These are phyloP conservation scores for Ophioninae sp. DNA, from an alignment of 2,888 invertebrate species.

Conservation along the genomic window DNA sequence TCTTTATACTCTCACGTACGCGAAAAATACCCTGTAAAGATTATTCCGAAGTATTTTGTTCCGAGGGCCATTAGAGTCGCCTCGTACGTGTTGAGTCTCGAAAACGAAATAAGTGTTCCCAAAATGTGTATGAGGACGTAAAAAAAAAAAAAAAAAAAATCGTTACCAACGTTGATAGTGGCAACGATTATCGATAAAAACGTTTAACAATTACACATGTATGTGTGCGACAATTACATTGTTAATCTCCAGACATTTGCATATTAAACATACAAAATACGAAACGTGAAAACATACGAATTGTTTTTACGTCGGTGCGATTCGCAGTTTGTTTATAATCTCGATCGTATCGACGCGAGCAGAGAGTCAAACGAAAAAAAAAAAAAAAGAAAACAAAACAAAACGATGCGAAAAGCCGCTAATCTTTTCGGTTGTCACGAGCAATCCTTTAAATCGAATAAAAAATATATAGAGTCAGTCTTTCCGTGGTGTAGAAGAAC, in stretches of 20 bases:
- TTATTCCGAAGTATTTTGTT: neutral
- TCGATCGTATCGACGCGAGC: slow-evolving; percentile 32
- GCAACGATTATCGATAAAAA: neutral
- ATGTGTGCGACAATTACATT: slow-evolving; percentile 34
- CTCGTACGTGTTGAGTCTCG: neutral
- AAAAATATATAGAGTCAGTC: slow-evolving; percentile 62
- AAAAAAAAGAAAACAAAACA: slow-evolving; percentile 1
- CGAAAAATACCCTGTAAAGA: neutral
- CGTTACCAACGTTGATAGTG: neutral
- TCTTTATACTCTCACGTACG: neutral
- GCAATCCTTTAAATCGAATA: slow-evolving; percentile 57
- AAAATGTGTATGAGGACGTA: neutral
- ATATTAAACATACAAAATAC: slow-evolving; percentile 33
- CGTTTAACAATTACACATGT: no score
- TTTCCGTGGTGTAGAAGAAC: slow-evolving; percentile 59
- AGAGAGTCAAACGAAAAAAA: slow-evolving; percentile 19
- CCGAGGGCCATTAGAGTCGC: neutral
- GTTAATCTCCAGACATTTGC: slow-evolving; percentile 30
- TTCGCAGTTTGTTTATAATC: slow-evolving; percentile 55
- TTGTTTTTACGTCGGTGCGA: slow-evolving; percentile 58
- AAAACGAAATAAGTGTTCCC: neutral
- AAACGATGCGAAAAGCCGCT: slow-evolving; percentile 24
- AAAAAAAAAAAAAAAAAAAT: neutral
- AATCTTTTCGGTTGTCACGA: slow-evolving; percentile 45
- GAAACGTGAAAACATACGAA: slow-evolving; percentile 57